Base-by-base conservation (phyloP, 2,888 invertebrate species). In the Parnassius glacialis region DNA sequence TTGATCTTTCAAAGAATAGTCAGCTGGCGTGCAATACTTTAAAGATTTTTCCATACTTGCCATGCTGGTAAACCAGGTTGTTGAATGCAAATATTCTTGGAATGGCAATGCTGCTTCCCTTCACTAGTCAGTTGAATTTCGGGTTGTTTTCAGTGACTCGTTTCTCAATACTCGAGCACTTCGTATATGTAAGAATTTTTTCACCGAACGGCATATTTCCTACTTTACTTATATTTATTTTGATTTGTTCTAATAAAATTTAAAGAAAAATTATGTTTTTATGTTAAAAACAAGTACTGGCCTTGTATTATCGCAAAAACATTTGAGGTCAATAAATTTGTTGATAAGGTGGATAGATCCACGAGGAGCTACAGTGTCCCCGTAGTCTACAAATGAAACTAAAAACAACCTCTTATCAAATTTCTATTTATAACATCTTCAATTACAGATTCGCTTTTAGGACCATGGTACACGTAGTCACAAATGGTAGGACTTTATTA, bases 381-480 rank as follows among this genome's bases (percentile, higher is more conserved):
- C 70, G 69, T 68, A 72, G 70, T 74, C 73, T 68, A 78, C 76
- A 79, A 78, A 77, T 73, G 73, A 76, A 79, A 75, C 81, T 85
- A 83, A 84, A 85, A 83, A 80, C 82, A 81, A 77, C 68, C 72
- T 62, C 67, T 81, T 86, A 87, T 87, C 85, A 70, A 62, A 69
- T 70, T 82, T 86, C 85, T 88, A 88, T 87, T 81, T 84, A 87
- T 88, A 87, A 78, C 77, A 76, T 80, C 44, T 79, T 74, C 72
- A 76, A 72, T 68, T 79, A 82, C 80, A 81, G 80, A 76, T 80
- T 81, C 71, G 76, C 76, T 77, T 79, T 83, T 77, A 84, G 78
- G 81, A 75, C 66, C 68, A 67, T 70, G 74, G 70, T 78, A 79
- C 80, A 78, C 66, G 10, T 12, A 60, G 57, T 55, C 52, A 65